Conservation (phyloP, 2,797 vertebrate genomes). For the Tachyglossus aculeatus region DNA sequence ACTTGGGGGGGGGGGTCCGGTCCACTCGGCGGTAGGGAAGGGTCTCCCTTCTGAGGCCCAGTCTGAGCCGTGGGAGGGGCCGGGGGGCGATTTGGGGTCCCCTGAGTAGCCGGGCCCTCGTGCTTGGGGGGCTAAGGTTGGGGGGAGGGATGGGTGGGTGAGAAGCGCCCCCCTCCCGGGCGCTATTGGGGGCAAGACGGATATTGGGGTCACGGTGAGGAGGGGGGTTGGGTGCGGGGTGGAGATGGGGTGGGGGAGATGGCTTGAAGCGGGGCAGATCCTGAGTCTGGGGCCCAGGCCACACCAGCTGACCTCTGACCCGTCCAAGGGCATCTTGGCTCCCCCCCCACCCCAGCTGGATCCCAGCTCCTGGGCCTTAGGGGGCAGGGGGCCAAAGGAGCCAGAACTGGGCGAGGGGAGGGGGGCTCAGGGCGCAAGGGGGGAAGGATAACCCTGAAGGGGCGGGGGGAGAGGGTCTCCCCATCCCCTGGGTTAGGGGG, state of each 20-base stretch:
- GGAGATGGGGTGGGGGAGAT: constrained; percentile 8
- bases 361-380: too few species aligned
- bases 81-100: not conserved
- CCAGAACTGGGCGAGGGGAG: not conserved
- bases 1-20: too few species aligned
- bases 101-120: not conserved
- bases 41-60: not conserved
- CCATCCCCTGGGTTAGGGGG: too few species aligned
- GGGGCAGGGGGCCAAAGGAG: constrained; percentile 4
- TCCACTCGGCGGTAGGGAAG: too few species aligned
- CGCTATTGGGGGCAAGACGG: too few species aligned
- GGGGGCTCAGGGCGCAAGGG: not conserved
- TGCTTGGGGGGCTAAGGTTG: not conserved
- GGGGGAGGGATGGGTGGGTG: too few species aligned
- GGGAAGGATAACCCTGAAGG: not conserved
- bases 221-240: not conserved
- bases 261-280: not conserved
- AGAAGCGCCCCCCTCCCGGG: too few species aligned
- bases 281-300: not conserved
- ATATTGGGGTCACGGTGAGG: too few species aligned
- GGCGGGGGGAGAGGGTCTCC: too few species aligned
- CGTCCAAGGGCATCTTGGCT: too few species aligned
- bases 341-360: too few species aligned
- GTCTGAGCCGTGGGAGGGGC: not conserved
- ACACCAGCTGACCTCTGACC: too few species aligned